A percentile compares a stretch with the other conserved stretches of the same genome.
Conservation (phyloP, 2,113 vertebrate species). For the Zosterops japonicus region DNA sequence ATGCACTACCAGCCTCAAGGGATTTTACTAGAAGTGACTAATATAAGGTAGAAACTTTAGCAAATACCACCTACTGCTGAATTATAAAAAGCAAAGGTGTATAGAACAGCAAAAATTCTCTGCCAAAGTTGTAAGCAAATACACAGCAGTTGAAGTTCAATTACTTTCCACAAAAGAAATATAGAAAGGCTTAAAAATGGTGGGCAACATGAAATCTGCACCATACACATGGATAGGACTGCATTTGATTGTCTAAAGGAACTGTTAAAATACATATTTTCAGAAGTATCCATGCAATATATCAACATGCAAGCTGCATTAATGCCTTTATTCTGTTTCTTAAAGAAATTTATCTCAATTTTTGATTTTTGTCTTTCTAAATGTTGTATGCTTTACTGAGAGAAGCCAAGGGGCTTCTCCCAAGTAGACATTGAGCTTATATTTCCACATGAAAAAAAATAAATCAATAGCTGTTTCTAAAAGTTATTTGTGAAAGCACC, state of each 20-base stretch:
- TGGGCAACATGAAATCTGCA: not conserved
- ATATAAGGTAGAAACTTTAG: constrained; percentile 12
- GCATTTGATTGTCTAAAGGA: not conserved
- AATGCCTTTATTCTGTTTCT: not conserved
- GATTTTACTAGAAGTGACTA: constrained; percentile 24
- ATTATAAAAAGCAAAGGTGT: constrained; percentile 58
- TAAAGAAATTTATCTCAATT: not conserved
- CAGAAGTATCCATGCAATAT: not conserved
- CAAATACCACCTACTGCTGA: constrained; percentile 47
- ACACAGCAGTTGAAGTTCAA: not conserved
- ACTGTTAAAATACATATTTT: not conserved
- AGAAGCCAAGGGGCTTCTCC: not conserved
- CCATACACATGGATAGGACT: not conserved
- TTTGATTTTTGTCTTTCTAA: not conserved
- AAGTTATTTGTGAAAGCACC: not conserved
- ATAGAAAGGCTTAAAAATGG: not conserved
- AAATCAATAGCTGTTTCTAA: not conserved
- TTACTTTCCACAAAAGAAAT: not conserved
- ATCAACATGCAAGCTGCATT: not conserved
- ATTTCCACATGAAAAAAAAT: not conserved
- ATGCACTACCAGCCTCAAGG: not conserved
- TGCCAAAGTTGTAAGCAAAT: not conserved
- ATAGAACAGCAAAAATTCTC: constrained; percentile 15
- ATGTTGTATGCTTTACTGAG: not conserved
- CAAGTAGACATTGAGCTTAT: not conserved